phyloP scores from a whole-genome alignment of 2,113 vertebrate genomes.

The Triplophysa siluroides region DNA sequence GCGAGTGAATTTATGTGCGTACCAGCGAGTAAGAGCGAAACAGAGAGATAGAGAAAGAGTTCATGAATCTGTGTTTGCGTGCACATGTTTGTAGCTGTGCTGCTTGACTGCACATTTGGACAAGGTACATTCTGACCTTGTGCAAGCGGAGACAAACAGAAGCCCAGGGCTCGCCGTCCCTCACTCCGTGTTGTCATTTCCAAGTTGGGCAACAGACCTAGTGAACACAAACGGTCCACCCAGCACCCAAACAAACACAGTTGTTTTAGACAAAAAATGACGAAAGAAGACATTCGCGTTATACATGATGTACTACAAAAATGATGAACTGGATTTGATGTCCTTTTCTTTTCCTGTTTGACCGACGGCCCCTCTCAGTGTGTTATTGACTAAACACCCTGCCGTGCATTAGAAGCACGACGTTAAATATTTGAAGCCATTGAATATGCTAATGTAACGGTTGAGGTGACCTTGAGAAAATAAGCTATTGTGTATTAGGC shows the following conservation, averaged over 20 bases:
- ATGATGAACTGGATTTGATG: background rate
- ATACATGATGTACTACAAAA: background rate
- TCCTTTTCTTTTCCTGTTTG: background rate
- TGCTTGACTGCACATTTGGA: constrained; percentile 49
- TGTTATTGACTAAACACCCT: constrained; percentile 54
- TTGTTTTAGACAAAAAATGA: background rate
- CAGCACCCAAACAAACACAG: constrained; percentile 19
- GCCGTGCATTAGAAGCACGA: constrained; percentile 59
- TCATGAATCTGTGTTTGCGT: constrained; percentile 50
- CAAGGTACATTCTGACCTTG: constrained; percentile 58
- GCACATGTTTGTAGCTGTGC: constrained; percentile 51
- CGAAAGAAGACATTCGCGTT: background rate
- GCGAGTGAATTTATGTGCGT: constrained; percentile 63
- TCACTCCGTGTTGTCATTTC: constrained; percentile 52
- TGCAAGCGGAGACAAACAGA: constrained; percentile 52
- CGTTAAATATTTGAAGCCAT: constrained; percentile 65
- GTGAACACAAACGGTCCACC: constrained; percentile 14
- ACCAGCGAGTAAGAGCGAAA: constrained; percentile 9
- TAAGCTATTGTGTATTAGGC: constrained; percentile 70
- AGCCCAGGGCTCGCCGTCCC: constrained; percentile 44
- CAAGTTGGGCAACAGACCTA: constrained; percentile 36
- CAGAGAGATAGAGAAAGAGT: constrained; percentile 28
- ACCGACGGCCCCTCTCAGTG: background rate
- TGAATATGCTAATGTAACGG: constrained; percentile 71
- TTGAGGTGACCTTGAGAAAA: constrained; percentile 71